Conservation (phyloP, 2,888 invertebrate species). For the Melanophora roralis region DNA sequence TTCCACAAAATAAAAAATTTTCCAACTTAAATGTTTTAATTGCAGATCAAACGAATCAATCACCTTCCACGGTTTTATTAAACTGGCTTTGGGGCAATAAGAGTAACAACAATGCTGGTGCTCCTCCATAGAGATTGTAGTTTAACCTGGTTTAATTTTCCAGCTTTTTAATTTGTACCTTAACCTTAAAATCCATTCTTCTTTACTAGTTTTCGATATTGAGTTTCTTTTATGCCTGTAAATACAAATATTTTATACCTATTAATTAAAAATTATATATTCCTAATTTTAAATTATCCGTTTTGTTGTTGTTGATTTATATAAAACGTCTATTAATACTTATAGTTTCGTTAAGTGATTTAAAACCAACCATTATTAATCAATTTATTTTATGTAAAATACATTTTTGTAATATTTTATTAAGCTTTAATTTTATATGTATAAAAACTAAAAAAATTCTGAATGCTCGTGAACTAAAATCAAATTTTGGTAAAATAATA, state of each 20-base stretch:
- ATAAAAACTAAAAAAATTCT: too few species aligned
- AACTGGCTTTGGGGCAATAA: constrained; percentile 88
- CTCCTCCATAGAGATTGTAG: constrained; percentile 34
- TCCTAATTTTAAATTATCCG: not conserved
- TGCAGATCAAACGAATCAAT: constrained; percentile 86
- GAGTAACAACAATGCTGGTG: constrained; percentile 7
- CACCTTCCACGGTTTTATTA: constrained; percentile 86
- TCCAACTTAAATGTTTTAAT: not conserved
- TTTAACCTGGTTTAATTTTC: not conserved
- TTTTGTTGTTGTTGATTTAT: constrained; percentile 52
- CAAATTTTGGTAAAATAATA: too few species aligned
- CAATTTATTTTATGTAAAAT: constrained; percentile 4
- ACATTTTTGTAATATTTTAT: constrained; percentile 13
- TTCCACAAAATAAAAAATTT: not conserved
- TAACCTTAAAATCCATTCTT: not conserved
- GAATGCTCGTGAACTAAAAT: too few species aligned
- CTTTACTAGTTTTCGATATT: not conserved
- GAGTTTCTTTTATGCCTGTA: too few species aligned
- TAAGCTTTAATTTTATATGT: constrained; percentile 33
- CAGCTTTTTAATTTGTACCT: constrained; percentile 17
- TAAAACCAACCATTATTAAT: not conserved
- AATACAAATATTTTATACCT: too few species aligned
- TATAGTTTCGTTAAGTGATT: not conserved
- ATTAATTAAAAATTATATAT: too few species aligned
- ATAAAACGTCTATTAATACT: constrained; percentile 18